These are phyloP conservation scores for Hydrocynus forskahlii DNA, from an alignment of 2,797 vertebrate species.

Conservation along the genomic window DNA sequence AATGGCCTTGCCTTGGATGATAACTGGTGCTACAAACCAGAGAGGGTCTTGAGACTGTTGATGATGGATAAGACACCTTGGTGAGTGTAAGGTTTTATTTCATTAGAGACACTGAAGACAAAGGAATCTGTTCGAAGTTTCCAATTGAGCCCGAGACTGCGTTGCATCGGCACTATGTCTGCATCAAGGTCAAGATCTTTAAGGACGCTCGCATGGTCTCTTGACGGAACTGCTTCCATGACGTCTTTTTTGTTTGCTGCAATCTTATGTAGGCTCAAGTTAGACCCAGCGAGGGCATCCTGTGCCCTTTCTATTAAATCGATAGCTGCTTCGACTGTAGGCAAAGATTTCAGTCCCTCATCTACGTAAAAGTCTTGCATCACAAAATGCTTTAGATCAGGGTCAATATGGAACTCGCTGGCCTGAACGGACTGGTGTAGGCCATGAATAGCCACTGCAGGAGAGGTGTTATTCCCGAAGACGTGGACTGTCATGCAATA, in stretches of 20 bases:
- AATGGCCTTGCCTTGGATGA: slow-evolving; percentile 46
- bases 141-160: slow-evolving; percentile 42
- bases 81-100: slow-evolving; percentile 18
- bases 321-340: slow-evolving; percentile 15
- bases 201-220: slow-evolving; percentile 34
- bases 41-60: slow-evolving; percentile 46
- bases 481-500: slow-evolving; percentile 45
- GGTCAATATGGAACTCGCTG: neutral
- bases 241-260: slow-evolving; percentile 25
- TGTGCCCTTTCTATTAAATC: slow-evolving; percentile 19
- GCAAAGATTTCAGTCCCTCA: slow-evolving; percentile 35
- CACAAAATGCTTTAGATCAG: slow-evolving; percentile 41
- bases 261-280: slow-evolving; percentile 48
- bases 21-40: slow-evolving; percentile 23
- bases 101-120: slow-evolving; percentile 24
- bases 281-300: slow-evolving; percentile 40
- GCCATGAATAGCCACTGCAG: neutral
- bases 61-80: slow-evolving; percentile 32
- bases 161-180: slow-evolving; percentile 17
- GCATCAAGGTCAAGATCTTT: slow-evolving; percentile 43
- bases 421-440: slow-evolving; percentile 16
- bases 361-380: slow-evolving; percentile 43
- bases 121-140: slow-evolving; percentile 31
- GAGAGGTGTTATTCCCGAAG: too few species aligned
- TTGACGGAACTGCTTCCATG: slow-evolving; percentile 23